A percentile compares a stretch with the other conserved stretches of the same genome.
Conservation (phyloP, 2,888 invertebrate genomes). For the Aquatica leii region DNA sequence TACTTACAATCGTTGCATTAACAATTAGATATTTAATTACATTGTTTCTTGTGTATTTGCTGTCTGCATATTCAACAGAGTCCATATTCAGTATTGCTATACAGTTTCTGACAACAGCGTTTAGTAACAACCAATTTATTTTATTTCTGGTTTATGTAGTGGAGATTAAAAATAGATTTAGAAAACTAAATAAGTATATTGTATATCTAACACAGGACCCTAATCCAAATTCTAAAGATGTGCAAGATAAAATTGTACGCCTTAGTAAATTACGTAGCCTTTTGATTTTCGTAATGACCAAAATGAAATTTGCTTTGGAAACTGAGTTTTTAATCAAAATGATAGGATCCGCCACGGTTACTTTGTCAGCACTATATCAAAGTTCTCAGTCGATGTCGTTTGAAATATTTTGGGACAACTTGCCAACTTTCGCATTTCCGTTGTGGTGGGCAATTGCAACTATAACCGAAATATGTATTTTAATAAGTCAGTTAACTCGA, state of each 20-base stretch:
- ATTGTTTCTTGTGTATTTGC: too few species aligned
- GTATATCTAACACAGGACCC: background rate
- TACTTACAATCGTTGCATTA: too few species aligned
- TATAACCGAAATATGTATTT: background rate
- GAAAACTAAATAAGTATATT: background rate
- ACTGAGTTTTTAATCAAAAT: background rate
- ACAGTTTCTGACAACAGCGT: background rate
- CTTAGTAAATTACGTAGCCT: background rate
- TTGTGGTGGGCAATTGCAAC: background rate
- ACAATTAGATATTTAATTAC: too few species aligned
- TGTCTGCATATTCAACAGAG: background rate
- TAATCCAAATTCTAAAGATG: background rate
- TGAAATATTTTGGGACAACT: background rate
- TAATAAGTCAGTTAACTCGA: background rate
- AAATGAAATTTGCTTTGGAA: background rate
- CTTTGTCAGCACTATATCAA: background rate
- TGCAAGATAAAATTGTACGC: background rate
- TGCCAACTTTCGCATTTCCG: background rate
- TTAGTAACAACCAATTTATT: slow-evolving; percentile 1
- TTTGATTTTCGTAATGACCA: background rate
- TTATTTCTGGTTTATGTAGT: background rate
- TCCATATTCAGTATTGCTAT: background rate
- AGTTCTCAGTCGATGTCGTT: background rate
- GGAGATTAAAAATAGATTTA: background rate
- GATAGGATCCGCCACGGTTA: background rate